Conservation (phyloP, 2,797 vertebrate genomes). For the Danio tinwini region DNA sequence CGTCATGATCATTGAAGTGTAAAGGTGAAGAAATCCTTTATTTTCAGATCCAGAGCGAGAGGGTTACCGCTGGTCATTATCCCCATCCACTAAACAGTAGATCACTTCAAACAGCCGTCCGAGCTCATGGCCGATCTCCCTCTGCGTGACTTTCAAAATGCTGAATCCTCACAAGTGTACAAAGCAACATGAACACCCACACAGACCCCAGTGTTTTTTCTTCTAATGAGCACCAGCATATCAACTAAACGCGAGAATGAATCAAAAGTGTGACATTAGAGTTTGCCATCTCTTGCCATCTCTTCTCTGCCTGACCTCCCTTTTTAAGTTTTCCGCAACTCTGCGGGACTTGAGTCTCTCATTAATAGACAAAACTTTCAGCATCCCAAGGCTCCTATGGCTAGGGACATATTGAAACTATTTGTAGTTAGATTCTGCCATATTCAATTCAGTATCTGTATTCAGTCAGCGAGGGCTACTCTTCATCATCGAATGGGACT, state of each 20-base stretch:
- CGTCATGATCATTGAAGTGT: constrained; percentile 42
- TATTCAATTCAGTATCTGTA: neutral
- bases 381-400: constrained; percentile 16
- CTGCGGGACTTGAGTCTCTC: constrained; percentile 41
- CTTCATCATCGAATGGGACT: constrained; percentile 18
- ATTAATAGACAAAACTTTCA: constrained; percentile 30
- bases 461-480: constrained; percentile 2
- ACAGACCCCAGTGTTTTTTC: constrained; percentile 46
- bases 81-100: constrained; percentile 50
- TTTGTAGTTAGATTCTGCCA: constrained; percentile 30
- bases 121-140: constrained; percentile 26
- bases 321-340: constrained; percentile 32
- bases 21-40: constrained; percentile 52
- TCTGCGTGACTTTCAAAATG: constrained; percentile 49
- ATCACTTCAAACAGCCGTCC: constrained; percentile 55
- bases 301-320: constrained; percentile 19
- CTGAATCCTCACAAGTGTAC: constrained; percentile 50
- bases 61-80: constrained; percentile 57
- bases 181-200: constrained; percentile 50
- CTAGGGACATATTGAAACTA: neutral
- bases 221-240: constrained; percentile 43
- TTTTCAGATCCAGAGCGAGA: constrained; percentile 35
- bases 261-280: constrained; percentile 26
- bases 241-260: constrained; percentile 41
- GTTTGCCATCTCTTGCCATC: constrained; percentile 11